A percentile compares a stretch with the other conserved stretches of the same genome.
Conservation (phyloP, 2,113 vertebrate genomes). For the Dasyurus viverrinus region DNA sequence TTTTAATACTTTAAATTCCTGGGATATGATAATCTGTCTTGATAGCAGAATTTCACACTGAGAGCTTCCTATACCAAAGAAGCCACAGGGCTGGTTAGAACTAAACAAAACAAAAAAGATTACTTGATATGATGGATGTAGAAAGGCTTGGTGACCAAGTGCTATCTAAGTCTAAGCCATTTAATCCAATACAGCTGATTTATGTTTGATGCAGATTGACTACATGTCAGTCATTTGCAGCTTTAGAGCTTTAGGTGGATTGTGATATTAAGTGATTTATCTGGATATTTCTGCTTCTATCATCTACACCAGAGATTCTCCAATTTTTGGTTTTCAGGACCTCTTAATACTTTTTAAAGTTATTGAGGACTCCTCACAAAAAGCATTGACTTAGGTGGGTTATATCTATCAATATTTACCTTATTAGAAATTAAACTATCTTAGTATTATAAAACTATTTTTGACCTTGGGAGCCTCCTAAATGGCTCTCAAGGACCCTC, state of each 20-base stretch:
- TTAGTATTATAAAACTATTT: not conserved
- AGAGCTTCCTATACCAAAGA: not conserved
- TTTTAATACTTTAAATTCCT: not conserved
- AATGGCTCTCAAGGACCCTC: not conserved
- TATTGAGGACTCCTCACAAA: not conserved
- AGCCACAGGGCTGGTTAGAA: not conserved
- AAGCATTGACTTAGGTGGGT: not conserved
- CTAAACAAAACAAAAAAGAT: not conserved
- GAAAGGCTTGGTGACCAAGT: not conserved
- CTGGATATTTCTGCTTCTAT: not conserved
- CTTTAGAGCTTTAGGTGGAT: not conserved
- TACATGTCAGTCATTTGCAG: not conserved
- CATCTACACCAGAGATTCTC: not conserved
- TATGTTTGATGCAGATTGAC: not conserved
- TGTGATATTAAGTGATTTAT: not conserved
- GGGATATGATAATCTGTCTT: not conserved
- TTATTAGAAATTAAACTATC: not conserved
- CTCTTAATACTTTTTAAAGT: not conserved
- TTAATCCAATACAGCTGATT: not conserved
- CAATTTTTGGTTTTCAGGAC: not conserved
- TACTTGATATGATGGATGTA: not conserved
- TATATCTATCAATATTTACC: not conserved
- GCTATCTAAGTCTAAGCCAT: not conserved
- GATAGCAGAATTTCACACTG: not conserved
- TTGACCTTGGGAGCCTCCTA: not conserved